Percentiles rank a stretch among this genome's conserved stretches.
phyloP scores from a whole-genome alignment of 2,888 invertebrate species.

The Crossocerus cetratus region DNA sequence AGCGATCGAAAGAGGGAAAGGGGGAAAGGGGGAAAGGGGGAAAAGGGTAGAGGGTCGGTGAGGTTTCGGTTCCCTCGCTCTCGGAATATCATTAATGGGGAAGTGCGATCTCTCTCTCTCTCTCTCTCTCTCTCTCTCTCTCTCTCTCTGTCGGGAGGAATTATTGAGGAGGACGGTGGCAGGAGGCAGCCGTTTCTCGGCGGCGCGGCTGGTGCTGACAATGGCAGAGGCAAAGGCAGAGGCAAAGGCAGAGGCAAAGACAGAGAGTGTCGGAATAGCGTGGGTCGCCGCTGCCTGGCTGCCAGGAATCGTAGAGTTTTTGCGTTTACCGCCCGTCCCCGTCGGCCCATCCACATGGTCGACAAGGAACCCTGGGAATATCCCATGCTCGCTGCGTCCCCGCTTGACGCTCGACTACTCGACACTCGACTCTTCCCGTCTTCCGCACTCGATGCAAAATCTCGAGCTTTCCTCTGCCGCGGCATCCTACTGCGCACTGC shows the following conservation, averaged over 20 bases:
- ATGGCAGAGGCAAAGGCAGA: too few relatives aligned
- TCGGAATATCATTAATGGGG: not conserved
- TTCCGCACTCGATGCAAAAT: constrained; percentile 10
- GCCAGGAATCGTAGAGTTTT: not conserved
- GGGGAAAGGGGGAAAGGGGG: too few relatives aligned
- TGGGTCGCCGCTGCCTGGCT: not conserved
- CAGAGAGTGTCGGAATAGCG: not conserved
- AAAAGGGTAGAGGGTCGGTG: too few relatives aligned
- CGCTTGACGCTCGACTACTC: too few relatives aligned
- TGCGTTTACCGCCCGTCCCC: not conserved
- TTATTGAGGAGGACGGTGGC: not conserved
- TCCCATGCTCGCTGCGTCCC: not conserved
- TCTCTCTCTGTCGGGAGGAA: not conserved
- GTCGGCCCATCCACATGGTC: too few relatives aligned
- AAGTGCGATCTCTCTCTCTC: not conserved
- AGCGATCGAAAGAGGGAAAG: too few relatives aligned
- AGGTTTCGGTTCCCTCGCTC: constrained; percentile 4
- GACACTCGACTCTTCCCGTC: too few relatives aligned
- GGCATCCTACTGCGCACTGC: too few relatives aligned
- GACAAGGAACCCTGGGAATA: not conserved
- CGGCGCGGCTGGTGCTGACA: not conserved
- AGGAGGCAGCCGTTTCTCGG: not conserved
- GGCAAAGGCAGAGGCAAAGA: too few relatives aligned
- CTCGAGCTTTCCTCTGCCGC: constrained; percentile 16
- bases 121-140: constrained; percentile 4